Conservation (phyloP, 1,140 invertebrate species). For the Oreohelix idahoensis region DNA sequence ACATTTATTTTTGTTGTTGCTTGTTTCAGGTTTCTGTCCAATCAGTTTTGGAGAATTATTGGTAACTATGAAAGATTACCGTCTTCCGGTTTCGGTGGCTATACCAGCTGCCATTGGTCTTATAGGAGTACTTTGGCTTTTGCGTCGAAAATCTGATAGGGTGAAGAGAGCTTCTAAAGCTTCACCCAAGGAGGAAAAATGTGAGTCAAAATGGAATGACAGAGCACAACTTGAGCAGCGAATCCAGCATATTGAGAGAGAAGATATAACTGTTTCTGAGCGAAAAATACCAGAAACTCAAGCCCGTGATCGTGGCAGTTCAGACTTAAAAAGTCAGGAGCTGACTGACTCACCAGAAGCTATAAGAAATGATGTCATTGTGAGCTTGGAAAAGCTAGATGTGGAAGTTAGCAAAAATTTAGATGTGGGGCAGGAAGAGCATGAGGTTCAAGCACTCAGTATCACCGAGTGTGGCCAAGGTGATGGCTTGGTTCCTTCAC, state of each 20-base stretch:
- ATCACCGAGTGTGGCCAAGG: background rate
- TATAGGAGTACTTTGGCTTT: conserved; percentile 20
- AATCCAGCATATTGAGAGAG: conserved; percentile 2
- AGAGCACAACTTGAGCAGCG: background rate
- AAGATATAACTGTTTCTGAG: conserved; percentile 28
- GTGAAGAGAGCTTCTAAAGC: background rate
- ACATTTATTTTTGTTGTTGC: too few relatives aligned
- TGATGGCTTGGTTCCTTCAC: background rate
- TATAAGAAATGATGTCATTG: background rate
- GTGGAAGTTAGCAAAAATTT: background rate
- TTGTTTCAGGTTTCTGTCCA: background rate
- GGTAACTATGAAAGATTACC: conserved; percentile 21
- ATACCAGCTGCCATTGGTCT: conserved; percentile 17
- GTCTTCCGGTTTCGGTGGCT: background rate
- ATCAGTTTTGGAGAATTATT: background rate
- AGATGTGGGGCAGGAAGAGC: background rate
- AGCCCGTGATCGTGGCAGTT: conserved; percentile 27
- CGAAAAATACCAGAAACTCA: conserved; percentile 32
- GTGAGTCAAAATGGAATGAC: background rate
- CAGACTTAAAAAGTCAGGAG: conserved; percentile 1
- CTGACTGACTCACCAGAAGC: background rate
- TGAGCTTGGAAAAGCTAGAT: background rate
- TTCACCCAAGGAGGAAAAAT: background rate
- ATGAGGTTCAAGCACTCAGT: background rate
- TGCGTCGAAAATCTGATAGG: background rate